Percentiles rank a stretch among this genome's conserved stretches.
Conservation (phyloP, 2,113 vertebrate species). For the Ochotona curzoniae region DNA sequence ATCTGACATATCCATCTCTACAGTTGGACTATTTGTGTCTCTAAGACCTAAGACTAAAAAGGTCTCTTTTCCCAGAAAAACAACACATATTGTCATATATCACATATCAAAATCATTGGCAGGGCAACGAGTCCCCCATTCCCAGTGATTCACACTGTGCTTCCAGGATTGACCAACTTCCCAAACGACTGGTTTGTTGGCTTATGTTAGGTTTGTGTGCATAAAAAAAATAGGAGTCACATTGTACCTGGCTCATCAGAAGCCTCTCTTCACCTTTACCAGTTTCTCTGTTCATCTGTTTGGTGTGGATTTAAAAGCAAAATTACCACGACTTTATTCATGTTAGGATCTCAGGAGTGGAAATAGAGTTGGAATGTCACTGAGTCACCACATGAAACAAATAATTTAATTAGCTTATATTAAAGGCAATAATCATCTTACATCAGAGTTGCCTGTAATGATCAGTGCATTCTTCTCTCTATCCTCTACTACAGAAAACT, state of each 20-base stretch:
- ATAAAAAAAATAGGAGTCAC: background rate
- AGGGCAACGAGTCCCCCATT: background rate
- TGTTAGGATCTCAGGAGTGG: background rate
- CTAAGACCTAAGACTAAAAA: background rate
- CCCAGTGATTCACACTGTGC: background rate
- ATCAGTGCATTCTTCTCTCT: background rate
- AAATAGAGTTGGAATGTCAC: background rate
- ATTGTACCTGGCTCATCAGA: background rate
- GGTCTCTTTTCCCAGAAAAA: background rate
- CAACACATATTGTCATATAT: background rate
- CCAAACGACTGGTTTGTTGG: background rate
- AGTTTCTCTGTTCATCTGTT: background rate
- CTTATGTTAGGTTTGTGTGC: background rate
- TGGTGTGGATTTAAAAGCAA: background rate
- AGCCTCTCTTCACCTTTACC: background rate
- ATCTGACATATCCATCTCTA: background rate
- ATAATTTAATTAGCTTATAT: background rate
- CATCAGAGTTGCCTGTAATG: background rate
- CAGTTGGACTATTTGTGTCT: background rate
- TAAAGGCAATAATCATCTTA: background rate
- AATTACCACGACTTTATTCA: background rate
- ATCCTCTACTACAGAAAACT: too few relatives aligned
- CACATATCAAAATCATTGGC: background rate
- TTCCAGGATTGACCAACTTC: background rate
- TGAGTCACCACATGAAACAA: background rate